Percentiles rank a stretch among this genome's conserved stretches.
Evolutionary conservation across 2,797 vertebrate species (phyloP).

Genomic region (Leuciscus waleckii): DNA sequence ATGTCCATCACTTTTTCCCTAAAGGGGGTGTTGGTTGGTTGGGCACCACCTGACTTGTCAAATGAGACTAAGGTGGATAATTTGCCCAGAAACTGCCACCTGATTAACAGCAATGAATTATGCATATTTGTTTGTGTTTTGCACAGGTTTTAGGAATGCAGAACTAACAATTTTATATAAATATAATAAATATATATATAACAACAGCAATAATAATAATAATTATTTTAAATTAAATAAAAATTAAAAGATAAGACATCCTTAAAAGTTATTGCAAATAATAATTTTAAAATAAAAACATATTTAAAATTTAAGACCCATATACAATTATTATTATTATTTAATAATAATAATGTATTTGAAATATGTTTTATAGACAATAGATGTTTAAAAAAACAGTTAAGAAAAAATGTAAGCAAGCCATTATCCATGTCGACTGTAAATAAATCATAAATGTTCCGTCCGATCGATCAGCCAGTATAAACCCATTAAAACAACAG

Average conservation of each 20-base stretch:
- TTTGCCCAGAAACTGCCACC: conserved; percentile 6
- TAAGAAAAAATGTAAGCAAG: neutral
- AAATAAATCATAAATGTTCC: conserved; percentile 7
- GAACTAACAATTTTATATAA: neutral
- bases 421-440: neutral
- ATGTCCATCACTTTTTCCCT: conserved; percentile 18
- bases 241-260: neutral
- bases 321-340: neutral
- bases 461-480: neutral
- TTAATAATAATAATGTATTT: neutral
- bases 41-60: conserved; percentile 31
- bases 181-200: neutral
- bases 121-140: neutral
- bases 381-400: neutral
- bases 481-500: conserved; percentile 57
- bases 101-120: neutral
- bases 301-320: neutral
- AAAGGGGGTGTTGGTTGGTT: conserved; percentile 8
- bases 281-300: neutral
- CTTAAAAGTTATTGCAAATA: neutral
- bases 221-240: neutral
- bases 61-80: conserved; percentile 12
- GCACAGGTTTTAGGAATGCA: neutral
- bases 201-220: neutral
- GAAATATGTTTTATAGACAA: neutral